phyloP scores from a whole-genome alignment of 2,113 vertebrate genomes.

The Australoheros scitulus region DNA sequence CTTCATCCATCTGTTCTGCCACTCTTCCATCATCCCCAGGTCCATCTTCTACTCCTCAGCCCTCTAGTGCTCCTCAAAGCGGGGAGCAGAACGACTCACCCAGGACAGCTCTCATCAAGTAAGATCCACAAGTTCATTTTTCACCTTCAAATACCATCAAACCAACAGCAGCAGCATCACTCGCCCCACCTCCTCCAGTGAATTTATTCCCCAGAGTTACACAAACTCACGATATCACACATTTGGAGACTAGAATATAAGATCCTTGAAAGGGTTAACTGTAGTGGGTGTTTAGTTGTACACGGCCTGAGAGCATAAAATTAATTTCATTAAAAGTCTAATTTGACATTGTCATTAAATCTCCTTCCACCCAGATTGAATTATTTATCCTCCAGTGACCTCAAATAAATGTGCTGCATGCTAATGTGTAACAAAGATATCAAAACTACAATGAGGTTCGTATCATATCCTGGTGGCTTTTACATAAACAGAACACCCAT shows the following conservation, averaged over 20 bases:
- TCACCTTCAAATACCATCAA: neutral
- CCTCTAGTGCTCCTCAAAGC: neutral
- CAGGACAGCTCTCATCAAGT: conserved; percentile 61
- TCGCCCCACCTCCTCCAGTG: neutral
- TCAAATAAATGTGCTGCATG: neutral
- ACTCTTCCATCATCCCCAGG: neutral
- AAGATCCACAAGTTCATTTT: neutral
- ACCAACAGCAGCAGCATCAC: neutral
- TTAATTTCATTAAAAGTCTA: conserved; percentile 2
- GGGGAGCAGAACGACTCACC: neutral
- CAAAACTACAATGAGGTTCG: neutral
- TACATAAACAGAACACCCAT: neutral
- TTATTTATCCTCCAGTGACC: conserved; percentile 3
- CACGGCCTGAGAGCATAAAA: neutral
- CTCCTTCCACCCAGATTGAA: neutral
- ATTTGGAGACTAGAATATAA: neutral
- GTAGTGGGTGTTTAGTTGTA: neutral
- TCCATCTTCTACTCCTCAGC: neutral
- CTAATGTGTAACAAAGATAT: neutral
- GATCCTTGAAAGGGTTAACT: neutral
- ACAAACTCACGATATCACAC: neutral
- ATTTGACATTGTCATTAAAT: conserved; percentile 10
- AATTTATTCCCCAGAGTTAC: neutral
- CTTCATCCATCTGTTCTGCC: conserved; percentile 12
- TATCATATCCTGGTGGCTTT: neutral